Conservation (phyloP, 2,113 vertebrate genomes). For the Dasyprocta punctata region DNA sequence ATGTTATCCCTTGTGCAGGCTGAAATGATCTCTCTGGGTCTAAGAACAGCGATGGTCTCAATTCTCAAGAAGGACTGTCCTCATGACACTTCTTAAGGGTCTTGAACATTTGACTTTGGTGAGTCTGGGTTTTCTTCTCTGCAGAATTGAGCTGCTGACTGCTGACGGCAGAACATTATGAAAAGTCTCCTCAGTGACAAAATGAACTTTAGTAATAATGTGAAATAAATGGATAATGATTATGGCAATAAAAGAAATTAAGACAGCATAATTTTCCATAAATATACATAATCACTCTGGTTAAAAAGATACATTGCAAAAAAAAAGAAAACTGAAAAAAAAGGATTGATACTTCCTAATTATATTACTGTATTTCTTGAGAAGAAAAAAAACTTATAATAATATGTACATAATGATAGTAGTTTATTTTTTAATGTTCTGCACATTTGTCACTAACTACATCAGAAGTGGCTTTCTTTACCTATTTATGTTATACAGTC, state of each 20-base stretch:
- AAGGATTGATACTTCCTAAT: not conserved
- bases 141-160: not conserved
- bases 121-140: not conserved
- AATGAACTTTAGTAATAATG: not conserved
- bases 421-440: not conserved
- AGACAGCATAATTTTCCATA: not conserved
- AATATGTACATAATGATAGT: not conserved
- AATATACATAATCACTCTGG: not conserved
- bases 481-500: not conserved
- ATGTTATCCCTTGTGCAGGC: not conserved
- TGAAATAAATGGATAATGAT: not conserved
- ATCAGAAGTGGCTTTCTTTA: not conserved
- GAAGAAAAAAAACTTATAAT: not conserved
- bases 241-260: not conserved
- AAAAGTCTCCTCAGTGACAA: not conserved
- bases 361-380: not conserved
- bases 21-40: not conserved
- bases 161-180: not conserved
- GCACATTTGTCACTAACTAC: not conserved
- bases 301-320: not conserved
- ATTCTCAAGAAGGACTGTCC: not conserved
- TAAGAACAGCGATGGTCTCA: not conserved
- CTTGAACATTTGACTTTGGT: not conserved
- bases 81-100: not conserved
- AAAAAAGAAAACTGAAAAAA: not conserved